A percentile compares a stretch with the other conserved stretches of the same genome.
Evolutionary conservation across 1,140 invertebrate species (phyloP).

Genomic region (Zaprionus inermis): DNA sequence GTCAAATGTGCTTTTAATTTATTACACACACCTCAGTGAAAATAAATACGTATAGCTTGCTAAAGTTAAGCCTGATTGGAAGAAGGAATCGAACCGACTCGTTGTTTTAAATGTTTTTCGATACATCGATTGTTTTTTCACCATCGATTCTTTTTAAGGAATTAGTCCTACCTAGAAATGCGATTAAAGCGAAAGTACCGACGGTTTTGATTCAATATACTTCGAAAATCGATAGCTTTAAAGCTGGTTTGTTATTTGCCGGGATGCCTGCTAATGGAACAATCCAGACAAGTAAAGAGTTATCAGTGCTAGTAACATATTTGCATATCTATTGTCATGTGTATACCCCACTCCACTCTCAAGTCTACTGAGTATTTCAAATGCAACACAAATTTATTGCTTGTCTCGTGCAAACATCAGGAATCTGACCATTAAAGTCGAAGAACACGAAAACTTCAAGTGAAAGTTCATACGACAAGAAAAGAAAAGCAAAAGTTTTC

Average conservation of each 20-base stretch:
- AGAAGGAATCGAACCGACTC: too few species aligned
- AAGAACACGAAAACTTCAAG: constrained; percentile 33
- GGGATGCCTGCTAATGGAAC: too few species aligned
- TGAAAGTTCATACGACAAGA: constrained; percentile 42
- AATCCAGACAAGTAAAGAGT: too few species aligned
- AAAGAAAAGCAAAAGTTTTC: constrained; percentile 59
- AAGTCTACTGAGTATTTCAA: background rate
- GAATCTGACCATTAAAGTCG: constrained; percentile 35
- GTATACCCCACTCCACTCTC: background rate
- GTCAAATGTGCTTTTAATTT: constrained; percentile 43
- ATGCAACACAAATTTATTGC: constrained; percentile 35
- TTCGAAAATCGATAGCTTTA: too few species aligned
- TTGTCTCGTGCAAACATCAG: constrained; percentile 16
- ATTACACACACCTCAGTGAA: constrained; percentile 11
- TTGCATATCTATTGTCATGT: background rate
- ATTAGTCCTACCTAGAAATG: too few species aligned
- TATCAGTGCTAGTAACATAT: background rate
- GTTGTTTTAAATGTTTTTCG: too few species aligned
- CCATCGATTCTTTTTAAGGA: too few species aligned
- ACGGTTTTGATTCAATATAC: too few species aligned
- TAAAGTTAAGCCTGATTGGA: too few species aligned
- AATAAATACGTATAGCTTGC: background rate
- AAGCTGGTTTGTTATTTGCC: too few species aligned
- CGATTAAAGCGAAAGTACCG: too few species aligned
- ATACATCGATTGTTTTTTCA: too few species aligned